phyloP scores from a whole-genome alignment of 2,888 invertebrate species.

The Cynaeus angustus region DNA sequence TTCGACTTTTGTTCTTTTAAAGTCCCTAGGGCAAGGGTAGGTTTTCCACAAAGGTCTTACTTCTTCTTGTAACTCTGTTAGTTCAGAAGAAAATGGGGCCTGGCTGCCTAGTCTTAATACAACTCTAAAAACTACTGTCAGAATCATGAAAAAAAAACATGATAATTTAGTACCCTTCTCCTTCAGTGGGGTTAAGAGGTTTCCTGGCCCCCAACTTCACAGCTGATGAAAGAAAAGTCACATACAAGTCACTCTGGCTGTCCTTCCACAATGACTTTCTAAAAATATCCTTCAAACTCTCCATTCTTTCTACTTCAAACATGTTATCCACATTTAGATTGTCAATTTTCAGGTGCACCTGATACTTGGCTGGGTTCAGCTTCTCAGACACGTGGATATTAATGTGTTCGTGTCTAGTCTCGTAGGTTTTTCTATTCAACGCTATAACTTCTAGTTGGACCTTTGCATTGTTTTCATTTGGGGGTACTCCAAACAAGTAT shows the following conservation, averaged over 20 bases:
- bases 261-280: constrained; percentile 85
- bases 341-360: constrained; percentile 91
- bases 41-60: constrained; percentile 86
- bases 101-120: constrained; percentile 88
- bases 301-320: constrained; percentile 82
- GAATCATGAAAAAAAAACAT: too few relatives aligned
- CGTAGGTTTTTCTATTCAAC: constrained; percentile 84
- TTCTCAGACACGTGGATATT: constrained; percentile 80
- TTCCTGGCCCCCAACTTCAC: constrained; percentile 88
- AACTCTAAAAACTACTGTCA: constrained; percentile 73
- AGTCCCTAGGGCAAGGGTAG: constrained; percentile 83
- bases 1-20: constrained; percentile 90
- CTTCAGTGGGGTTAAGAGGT: constrained; percentile 87
- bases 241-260: constrained; percentile 82
- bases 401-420: constrained; percentile 79
- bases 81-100: constrained; percentile 80
- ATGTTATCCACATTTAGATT: constrained; percentile 92
- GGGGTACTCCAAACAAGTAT: constrained; percentile 90
- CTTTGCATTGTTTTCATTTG: constrained; percentile 74
- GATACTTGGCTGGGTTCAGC: constrained; percentile 79
- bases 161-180: constrained; percentile 85
- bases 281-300: constrained; percentile 84
- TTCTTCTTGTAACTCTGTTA: constrained; percentile 84
- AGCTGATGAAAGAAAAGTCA: constrained; percentile 90
- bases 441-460: constrained; percentile 84